Evolutionary conservation across 2,113 vertebrate species (phyloP).

Genomic region (Pygathrix nemaeus): DNA sequence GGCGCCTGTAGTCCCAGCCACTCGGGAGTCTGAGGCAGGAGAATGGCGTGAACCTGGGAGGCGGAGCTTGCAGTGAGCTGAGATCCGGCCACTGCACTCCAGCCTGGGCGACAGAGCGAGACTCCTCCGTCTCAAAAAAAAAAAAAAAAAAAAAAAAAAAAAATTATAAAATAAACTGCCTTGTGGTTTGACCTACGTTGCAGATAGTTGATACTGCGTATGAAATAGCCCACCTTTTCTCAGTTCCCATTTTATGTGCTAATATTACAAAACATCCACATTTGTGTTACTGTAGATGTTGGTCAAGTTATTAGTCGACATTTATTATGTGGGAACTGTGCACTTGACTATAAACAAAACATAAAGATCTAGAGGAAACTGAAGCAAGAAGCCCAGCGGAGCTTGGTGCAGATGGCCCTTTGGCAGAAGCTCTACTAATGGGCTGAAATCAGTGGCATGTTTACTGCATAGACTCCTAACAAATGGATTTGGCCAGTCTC

Average conservation of each 20-base stretch:
- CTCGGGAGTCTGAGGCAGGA: too few relatives aligned
- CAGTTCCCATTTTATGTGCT: constrained; percentile 9
- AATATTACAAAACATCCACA: not conserved
- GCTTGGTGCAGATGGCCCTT: not conserved
- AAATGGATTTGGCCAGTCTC: not conserved
- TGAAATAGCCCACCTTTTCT: constrained; percentile 3
- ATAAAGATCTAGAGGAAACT: not conserved
- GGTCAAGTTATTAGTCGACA: constrained; percentile 37
- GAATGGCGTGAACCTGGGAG: too few relatives aligned
- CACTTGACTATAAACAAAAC: constrained; percentile 53
- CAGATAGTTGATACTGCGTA: not conserved
- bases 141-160: too few relatives aligned
- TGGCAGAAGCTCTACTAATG: constrained; percentile 29
- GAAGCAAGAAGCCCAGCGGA: not conserved
- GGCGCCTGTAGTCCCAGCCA: too few relatives aligned
- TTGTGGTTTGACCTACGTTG: not conserved
- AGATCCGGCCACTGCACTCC: too few relatives aligned
- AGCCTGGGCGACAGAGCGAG: too few relatives aligned
- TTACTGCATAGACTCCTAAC: constrained; percentile 46
- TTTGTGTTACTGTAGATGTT: not conserved
- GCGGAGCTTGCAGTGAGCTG: too few relatives aligned
- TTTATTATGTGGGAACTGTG: constrained; percentile 68
- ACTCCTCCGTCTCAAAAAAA: too few relatives aligned
- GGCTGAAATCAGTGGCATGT: constrained; percentile 24
- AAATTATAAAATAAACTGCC: not conserved